Evolutionary conservation across 2,797 vertebrate genomes (phyloP), one percentile per base, ranked within the genome.

Genomic region (Ibycter americanus): DNA sequence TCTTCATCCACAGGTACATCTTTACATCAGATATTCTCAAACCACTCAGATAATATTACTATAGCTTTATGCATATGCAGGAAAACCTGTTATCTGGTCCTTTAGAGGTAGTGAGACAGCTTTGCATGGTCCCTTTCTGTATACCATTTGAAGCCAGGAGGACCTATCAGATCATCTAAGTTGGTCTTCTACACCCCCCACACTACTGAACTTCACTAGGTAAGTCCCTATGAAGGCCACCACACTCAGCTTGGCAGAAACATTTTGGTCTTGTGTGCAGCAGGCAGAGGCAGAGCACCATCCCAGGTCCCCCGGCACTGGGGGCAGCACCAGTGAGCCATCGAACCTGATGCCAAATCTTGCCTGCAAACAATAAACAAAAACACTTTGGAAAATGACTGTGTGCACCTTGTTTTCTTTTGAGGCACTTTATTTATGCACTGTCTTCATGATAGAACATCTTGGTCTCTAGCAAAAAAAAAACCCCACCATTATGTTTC

Each of bases 241-340:
- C 20, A 2, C 5, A 8, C 32, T 89, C 31, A 55, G 14, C 18
- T 8, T 31, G n/a, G 31, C 32, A 72, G 52, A 88, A 92, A 42
- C 19, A 34, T 15, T 42, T 18, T 23, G 59, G 10, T 62, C 31
- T 52, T 26, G 19, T 20, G 36, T 0, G 1, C 34, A 63, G 83
- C 38, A 44, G 36, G 16, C 23, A 66, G 36, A 77, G 11, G 36
- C 22, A 61, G 31, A 92, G 18, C 58, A 42, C 13, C 22, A 6
- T 3, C 0, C 1, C 22, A 19, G 20, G 15, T 23, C 29, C 31
- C 66, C 83, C 31, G 47, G 52, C 29, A 8, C 0, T 9, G 13
- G 9, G 38, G n/a, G 12, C 19, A 72, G 78, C 78, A 42, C 46
- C 2, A 4, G 6, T n/a, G 52, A 88, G 25, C 7, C 61, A 4